Percentiles rank a stretch among this genome's conserved stretches.
Conservation (phyloP, 2,797 vertebrate species). For the Centroberyx gerrardi region DNA sequence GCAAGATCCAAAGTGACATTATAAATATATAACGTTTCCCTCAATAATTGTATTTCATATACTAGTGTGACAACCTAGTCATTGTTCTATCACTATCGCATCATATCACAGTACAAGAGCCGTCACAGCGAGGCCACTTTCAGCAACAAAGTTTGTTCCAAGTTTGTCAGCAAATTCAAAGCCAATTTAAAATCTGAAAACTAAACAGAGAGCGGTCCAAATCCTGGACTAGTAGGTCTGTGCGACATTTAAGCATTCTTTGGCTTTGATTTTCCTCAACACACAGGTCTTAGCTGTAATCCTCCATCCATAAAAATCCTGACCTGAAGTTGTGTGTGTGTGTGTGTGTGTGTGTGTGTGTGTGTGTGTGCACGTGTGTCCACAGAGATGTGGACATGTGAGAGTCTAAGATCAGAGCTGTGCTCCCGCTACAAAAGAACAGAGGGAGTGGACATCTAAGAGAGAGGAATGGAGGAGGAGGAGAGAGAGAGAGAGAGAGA, state of each 20-base stretch:
- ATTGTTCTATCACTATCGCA: neutral
- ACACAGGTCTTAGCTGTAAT: constrained; percentile 34
- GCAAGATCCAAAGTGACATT: neutral
- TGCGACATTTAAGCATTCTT: neutral
- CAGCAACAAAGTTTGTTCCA: neutral
- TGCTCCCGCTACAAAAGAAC: neutral
- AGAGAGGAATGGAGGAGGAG: constrained; percentile 5
- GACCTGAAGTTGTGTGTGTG: constrained; percentile 20
- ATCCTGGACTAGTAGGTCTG: constrained; percentile 6
- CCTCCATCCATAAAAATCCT: constrained; percentile 26
- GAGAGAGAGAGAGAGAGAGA: neutral
- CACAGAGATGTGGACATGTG: neutral
- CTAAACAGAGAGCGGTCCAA: neutral
- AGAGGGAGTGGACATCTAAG: constrained; percentile 1
- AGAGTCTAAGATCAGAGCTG: neutral
- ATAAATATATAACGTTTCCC: neutral
- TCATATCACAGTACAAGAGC: neutral
- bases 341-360: constrained; percentile 11
- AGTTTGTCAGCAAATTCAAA: constrained; percentile 7
- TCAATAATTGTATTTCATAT: neutral
- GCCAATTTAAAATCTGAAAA: constrained; percentile 1
- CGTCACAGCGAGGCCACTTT: neutral
- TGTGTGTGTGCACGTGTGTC: constrained; percentile 8
- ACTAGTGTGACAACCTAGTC: too few species aligned
- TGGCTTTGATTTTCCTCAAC: constrained; percentile 15